phyloP scores from a whole-genome alignment of 2,113 vertebrate genomes.

The Circaetus gallicus region DNA sequence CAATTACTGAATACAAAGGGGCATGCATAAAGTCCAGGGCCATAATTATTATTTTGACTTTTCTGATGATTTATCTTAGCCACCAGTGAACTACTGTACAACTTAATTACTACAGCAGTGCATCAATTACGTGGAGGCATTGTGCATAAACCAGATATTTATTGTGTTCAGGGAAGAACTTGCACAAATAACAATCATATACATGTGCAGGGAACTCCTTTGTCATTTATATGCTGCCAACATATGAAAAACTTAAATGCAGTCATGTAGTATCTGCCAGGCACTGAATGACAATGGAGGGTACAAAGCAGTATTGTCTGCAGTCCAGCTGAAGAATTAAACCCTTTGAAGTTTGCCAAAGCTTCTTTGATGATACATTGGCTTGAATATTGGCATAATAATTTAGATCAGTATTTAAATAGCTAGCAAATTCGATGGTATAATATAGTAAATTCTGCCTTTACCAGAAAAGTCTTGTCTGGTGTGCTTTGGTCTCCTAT shows the following conservation, averaged over 20 bases:
- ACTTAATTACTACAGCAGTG: neutral
- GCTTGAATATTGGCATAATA: neutral
- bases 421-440: neutral
- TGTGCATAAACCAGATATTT: neutral
- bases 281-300: neutral
- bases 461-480: neutral
- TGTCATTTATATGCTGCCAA: neutral
- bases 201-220: neutral
- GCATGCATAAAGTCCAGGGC: neutral
- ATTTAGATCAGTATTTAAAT: neutral
- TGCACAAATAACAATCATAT: neutral
- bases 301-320: neutral
- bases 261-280: neutral
- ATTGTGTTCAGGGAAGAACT: neutral
- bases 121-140: neutral
- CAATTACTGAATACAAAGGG: neutral
- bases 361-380: neutral
- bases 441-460: neutral
- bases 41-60: neutral
- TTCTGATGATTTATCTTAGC: neutral
- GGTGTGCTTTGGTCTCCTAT: neutral
- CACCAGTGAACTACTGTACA: neutral
- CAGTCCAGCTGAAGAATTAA: neutral
- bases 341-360: neutral
- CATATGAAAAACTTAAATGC: neutral